Evolutionary conservation across 1,140 invertebrate genomes (phyloP).

Genomic region (Drosophila repleta): DNA sequence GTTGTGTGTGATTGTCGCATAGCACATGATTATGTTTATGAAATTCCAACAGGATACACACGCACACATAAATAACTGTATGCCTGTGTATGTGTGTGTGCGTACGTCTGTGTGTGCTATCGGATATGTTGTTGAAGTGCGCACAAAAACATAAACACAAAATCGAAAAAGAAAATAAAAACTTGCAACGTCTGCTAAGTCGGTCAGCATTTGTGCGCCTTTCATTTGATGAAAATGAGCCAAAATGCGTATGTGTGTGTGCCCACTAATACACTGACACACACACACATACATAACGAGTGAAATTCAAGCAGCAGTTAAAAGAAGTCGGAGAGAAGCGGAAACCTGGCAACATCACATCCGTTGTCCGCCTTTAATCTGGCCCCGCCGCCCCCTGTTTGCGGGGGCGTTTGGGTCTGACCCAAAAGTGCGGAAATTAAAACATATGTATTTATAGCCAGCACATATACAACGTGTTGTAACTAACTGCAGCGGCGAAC

Average conservation of each 20-base stretch:
- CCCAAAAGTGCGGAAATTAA: slow-evolving; percentile 82
- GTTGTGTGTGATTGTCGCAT: slow-evolving; percentile 46
- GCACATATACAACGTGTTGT: slow-evolving; percentile 56
- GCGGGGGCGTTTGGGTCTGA: slow-evolving; percentile 47
- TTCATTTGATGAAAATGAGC: slow-evolving; percentile 31
- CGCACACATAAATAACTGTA: background rate
- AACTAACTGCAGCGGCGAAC: slow-evolving; percentile 34
- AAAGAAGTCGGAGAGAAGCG: slow-evolving; percentile 34
- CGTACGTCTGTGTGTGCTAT: slow-evolving; percentile 32
- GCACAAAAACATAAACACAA: slow-evolving; percentile 77
- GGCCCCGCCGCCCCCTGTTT: slow-evolving; percentile 39
- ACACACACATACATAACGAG: slow-evolving; percentile 45
- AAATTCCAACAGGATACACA: slow-evolving; percentile 32
- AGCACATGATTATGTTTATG: slow-evolving; percentile 77
- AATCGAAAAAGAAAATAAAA: slow-evolving; percentile 77
- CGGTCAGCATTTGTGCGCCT: slow-evolving; percentile 18
- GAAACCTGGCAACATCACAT: slow-evolving; percentile 71
- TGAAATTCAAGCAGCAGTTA: slow-evolving; percentile 8
- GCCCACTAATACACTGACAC: slow-evolving; percentile 54
- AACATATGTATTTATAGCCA: slow-evolving; percentile 81
- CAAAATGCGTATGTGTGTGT: slow-evolving; percentile 15
- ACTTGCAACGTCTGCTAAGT: slow-evolving; percentile 58
- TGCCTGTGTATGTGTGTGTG: slow-evolving; percentile 12
- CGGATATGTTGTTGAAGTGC: slow-evolving; percentile 69
- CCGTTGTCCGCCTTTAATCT: slow-evolving; percentile 74